A percentile compares a stretch with the other conserved stretches of the same genome.
phyloP scores from a whole-genome alignment of 2,797 vertebrate species.

The Micromesistius poutassou region DNA sequence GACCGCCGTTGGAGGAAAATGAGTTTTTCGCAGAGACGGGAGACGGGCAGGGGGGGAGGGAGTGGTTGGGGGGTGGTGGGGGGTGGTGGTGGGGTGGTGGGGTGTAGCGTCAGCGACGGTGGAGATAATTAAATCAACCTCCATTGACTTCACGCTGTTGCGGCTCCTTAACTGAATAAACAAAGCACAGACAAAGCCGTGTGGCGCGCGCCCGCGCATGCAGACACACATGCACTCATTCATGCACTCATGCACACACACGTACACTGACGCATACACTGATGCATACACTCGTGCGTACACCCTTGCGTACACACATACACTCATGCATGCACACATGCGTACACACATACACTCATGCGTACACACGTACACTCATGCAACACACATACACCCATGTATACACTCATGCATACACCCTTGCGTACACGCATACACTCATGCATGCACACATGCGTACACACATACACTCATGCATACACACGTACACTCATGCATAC shows the following conservation, averaged over 20 bases:
- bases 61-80: not conserved
- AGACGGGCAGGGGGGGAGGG: too few relatives aligned
- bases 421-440: too few relatives aligned
- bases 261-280: too few relatives aligned
- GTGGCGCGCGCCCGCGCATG: not conserved
- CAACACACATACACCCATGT: too few relatives aligned
- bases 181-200: conserved; percentile 17
- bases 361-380: too few relatives aligned
- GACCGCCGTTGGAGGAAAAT: conserved; percentile 31
- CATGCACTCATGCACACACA: not conserved
- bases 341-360: too few relatives aligned
- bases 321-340: too few relatives aligned
- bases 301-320: too few relatives aligned
- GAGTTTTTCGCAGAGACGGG: conserved; percentile 20
- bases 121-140: conserved; percentile 56
- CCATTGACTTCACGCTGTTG: conserved; percentile 39
- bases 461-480: not conserved
- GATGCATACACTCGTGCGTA: too few relatives aligned
- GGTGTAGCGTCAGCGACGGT: conserved; percentile 19
- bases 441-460: too few relatives aligned
- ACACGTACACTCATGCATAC: not conserved
- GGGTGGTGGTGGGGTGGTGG: conserved; percentile 20
- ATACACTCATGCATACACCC: too few relatives aligned
- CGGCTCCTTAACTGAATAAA: conserved; percentile 47
- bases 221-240: not conserved